Conservation (phyloP, 2,113 vertebrate genomes). For the Synchiropus splendidus region DNA sequence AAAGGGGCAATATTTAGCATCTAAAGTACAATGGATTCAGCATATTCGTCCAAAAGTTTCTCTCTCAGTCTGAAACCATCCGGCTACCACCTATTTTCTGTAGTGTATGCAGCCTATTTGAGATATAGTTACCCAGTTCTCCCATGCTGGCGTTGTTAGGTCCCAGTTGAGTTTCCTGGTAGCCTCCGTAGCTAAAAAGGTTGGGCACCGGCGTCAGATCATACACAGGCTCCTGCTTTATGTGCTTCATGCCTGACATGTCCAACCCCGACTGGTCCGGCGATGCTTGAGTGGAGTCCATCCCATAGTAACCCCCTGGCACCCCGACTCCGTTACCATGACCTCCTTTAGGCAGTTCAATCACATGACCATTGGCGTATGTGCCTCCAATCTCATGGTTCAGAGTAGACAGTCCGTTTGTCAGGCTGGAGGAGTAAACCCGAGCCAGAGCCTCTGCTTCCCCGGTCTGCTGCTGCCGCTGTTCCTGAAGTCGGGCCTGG, state of each 20-base stretch:
- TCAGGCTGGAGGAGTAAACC: constrained; percentile 84
- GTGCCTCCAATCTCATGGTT: constrained; percentile 81
- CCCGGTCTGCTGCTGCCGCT: constrained; percentile 87
- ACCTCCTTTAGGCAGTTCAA: constrained; percentile 86
- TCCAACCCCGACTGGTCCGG: constrained; percentile 97
- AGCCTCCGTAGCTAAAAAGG: constrained; percentile 93
- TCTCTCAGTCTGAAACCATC: too few species aligned
- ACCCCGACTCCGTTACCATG: constrained; percentile 49
- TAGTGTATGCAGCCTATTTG: too few species aligned
- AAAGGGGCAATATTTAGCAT: too few species aligned
- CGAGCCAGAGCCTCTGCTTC: constrained; percentile 90
- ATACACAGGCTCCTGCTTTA: constrained; percentile 98
- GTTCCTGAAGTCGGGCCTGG: constrained; percentile 89
- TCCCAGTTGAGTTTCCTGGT: constrained; percentile 88
- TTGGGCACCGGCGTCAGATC: constrained; percentile 96
- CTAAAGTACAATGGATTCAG: too few species aligned
- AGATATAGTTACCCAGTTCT: constrained; percentile 78
- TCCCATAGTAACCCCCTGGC: constrained; percentile 75
- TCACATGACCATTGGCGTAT: constrained; percentile 86
- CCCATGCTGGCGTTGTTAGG: constrained; percentile 80
- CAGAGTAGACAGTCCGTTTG: constrained; percentile 81
- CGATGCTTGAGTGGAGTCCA: constrained; percentile 94
- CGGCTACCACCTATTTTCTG: too few species aligned
- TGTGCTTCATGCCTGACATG: constrained; percentile 97
- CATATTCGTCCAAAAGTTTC: too few species aligned